phyloP scores from a whole-genome alignment of 2,888 invertebrate species.

The Folsomia candida region DNA sequence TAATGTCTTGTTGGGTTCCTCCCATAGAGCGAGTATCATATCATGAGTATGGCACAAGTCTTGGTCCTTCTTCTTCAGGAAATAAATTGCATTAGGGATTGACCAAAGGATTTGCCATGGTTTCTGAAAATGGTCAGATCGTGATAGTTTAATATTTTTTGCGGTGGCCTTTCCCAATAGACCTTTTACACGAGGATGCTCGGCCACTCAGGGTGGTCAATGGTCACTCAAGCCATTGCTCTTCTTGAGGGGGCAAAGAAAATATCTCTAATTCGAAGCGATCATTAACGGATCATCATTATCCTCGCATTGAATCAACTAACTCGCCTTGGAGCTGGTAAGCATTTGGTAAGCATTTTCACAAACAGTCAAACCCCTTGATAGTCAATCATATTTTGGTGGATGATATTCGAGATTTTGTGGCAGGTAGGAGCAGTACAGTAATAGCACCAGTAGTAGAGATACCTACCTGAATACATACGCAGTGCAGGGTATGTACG shows the following conservation, averaged over 20 bases:
- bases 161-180: slow-evolving; percentile 18
- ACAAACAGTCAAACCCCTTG: neutral
- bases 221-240: slow-evolving; percentile 8
- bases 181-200: slow-evolving; percentile 3
- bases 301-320: neutral
- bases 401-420: no score
- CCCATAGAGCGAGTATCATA: neutral
- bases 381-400: slow-evolving; percentile 2
- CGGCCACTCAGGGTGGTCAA: slow-evolving; percentile 10
- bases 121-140: slow-evolving; percentile 13
- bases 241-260: neutral
- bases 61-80: no score
- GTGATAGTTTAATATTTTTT: slow-evolving; percentile 11
- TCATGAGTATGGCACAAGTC: neutral
- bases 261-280: slow-evolving; percentile 5
- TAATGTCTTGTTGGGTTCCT: neutral
- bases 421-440: no score
- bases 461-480: no score
- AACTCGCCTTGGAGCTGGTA: neutral
- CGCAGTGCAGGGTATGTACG: no score
- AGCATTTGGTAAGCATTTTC: neutral
- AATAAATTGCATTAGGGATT: slow-evolving; percentile 7
- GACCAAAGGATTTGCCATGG: slow-evolving; percentile 13
- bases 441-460: no score
- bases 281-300: slow-evolving; percentile 8